phyloP scores from a whole-genome alignment of 2,888 invertebrate species.

The Phaonia tiefii region DNA sequence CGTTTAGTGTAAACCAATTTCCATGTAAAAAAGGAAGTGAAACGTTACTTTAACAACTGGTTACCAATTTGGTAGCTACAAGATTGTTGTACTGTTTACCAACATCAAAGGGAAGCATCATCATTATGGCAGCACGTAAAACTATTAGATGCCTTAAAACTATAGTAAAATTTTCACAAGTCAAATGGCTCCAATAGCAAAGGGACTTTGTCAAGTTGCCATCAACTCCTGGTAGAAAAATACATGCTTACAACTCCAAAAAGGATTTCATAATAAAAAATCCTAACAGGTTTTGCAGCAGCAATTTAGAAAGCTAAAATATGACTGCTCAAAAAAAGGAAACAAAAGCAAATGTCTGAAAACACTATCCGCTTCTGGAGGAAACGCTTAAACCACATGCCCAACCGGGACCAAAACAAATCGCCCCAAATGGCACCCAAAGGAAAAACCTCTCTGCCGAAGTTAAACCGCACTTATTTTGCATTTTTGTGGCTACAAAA shows the following conservation, averaged over 20 bases:
- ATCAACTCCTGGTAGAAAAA: no score
- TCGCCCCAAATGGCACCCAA: background rate
- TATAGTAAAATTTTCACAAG: background rate
- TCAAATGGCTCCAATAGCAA: constrained; percentile 2
- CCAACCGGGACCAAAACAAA: constrained; percentile 1
- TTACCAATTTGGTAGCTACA: no score
- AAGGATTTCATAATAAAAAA: no score
- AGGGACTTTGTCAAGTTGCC: background rate
- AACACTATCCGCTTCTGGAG: background rate
- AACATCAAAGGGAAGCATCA: background rate
- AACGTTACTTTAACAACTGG: no score
- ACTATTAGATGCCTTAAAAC: background rate
- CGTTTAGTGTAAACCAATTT: no score
- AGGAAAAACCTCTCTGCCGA: background rate
- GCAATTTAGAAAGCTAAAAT: no score
- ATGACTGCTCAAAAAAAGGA: no score
- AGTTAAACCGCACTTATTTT: constrained; percentile 31
- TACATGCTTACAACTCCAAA: no score
- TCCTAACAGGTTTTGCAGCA: no score
- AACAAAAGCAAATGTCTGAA: background rate
- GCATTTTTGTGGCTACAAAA: constrained; percentile 27
- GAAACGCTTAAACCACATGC: background rate
- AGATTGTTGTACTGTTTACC: no score
- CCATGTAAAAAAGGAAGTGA: no score
- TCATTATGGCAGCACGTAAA: background rate